Percentiles rank a stretch among this genome's conserved stretches.
Conservation (phyloP, 2,113 vertebrate genomes). For the Menidia beryllina region DNA sequence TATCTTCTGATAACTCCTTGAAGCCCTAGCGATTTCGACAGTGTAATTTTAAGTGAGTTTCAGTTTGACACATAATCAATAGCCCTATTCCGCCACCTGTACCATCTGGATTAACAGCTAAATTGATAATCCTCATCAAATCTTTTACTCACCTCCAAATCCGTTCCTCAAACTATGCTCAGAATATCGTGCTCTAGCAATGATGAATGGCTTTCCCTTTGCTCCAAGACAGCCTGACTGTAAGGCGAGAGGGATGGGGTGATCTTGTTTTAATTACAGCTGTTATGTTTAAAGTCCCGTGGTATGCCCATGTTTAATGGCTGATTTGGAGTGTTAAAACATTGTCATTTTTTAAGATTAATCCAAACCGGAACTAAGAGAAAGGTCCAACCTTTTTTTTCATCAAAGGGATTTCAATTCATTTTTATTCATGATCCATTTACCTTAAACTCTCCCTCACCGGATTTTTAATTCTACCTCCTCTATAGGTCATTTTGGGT, state of each 20-base stretch:
- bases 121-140: slow-evolving; percentile 52
- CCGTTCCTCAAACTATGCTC: slow-evolving; percentile 34
- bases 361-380: no score
- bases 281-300: slow-evolving; percentile 11
- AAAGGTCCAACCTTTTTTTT: no score
- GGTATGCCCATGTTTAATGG: no score
- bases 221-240: slow-evolving; percentile 30
- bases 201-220: slow-evolving; percentile 24
- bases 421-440: no score
- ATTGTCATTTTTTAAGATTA: no score
- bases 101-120: slow-evolving; percentile 44
- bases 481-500: no score
- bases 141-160: slow-evolving; percentile 41
- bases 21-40: slow-evolving; percentile 35
- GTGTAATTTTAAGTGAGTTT: slow-evolving; percentile 45
- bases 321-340: no score
- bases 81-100: slow-evolving; percentile 42
- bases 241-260: slow-evolving; percentile 10
- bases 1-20: slow-evolving; percentile 42
- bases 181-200: slow-evolving; percentile 18
- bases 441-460: no score
- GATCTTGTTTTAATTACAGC: slow-evolving; percentile 41
- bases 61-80: slow-evolving; percentile 59
- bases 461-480: no score
- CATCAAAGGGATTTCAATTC: no score